Percentiles rank a stretch among this genome's conserved stretches.
phyloP scores from a whole-genome alignment of 2,888 invertebrate genomes.

The Plutella xylostella region DNA sequence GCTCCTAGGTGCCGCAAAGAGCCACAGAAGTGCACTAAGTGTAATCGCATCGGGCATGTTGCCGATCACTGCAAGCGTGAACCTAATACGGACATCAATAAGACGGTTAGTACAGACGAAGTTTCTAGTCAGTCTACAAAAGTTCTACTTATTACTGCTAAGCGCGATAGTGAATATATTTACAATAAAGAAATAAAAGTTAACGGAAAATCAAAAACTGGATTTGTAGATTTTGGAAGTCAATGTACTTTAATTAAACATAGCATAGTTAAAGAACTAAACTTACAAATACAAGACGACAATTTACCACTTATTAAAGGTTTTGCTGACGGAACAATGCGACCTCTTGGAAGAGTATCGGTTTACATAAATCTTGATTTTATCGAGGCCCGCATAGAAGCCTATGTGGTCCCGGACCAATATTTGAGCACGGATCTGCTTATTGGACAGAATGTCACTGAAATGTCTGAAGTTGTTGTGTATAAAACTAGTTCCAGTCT shows the following conservation, averaged over 20 bases:
- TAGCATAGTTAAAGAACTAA: neutral
- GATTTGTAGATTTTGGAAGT: neutral
- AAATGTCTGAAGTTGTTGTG: neutral
- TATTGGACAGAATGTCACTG: conserved; percentile 1
- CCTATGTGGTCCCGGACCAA: conserved; percentile 1
- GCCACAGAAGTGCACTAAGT: conserved; percentile 1
- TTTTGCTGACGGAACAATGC: conserved; percentile 1
- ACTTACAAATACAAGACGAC: neutral
- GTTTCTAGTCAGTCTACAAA: neutral
- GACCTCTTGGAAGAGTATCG: neutral
- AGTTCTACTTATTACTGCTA: neutral
- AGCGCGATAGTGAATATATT: neutral
- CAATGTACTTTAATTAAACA: neutral
- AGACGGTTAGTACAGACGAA: no score
- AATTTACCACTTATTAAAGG: conserved; percentile 1
- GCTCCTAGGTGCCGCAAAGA: neutral
- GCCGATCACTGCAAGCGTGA: neutral
- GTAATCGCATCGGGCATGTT: neutral
- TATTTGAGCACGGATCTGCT: conserved; percentile 1
- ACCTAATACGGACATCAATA: no score
- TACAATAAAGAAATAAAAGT: neutral
- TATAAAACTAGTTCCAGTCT: neutral
- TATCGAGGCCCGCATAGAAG: neutral
- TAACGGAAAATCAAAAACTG: neutral
- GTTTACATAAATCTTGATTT: neutral